Evolutionary conservation across 2,113 vertebrate genomes (phyloP).

Genomic region (Lampris megalopsis): DNA sequence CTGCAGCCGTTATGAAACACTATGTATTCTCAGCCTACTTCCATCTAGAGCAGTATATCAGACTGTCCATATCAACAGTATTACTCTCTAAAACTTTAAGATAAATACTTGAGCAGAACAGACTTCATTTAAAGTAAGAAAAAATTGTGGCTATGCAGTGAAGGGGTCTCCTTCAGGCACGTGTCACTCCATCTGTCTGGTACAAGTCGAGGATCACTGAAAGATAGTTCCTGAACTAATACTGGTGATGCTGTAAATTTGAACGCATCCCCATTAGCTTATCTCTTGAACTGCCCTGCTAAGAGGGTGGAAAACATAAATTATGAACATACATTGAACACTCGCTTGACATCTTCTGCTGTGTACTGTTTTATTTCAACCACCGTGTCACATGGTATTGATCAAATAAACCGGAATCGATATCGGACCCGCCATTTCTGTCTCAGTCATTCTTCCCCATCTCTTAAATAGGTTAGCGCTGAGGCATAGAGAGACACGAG

Average conservation of each 20-base stretch:
- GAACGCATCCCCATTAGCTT: constrained; percentile 1
- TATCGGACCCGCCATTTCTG: constrained; percentile 47
- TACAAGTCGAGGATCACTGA: constrained; percentile 36
- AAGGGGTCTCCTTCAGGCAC: constrained; percentile 3
- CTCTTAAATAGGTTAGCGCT: constrained; percentile 74
- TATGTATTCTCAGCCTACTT: neutral
- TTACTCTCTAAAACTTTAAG: neutral
- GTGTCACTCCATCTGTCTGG: constrained; percentile 12
- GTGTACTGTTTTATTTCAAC: constrained; percentile 1
- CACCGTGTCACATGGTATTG: constrained; percentile 20
- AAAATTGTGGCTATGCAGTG: constrained; percentile 4
- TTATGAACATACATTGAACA: neutral
- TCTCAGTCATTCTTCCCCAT: constrained; percentile 12
- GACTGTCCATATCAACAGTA: neutral
- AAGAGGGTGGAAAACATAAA: neutral
- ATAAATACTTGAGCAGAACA: constrained; percentile 23
- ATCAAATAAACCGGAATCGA: constrained; percentile 45
- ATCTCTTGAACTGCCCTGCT: neutral
- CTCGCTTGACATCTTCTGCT: neutral
- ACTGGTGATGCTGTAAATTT: constrained; percentile 50
- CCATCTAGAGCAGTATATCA: neutral
- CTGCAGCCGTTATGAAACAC: constrained; percentile 18
- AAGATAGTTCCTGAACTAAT: constrained; percentile 28
- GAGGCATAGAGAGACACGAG: constrained; percentile 58
- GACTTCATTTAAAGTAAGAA: constrained; percentile 33